These are phyloP conservation scores for Pyrochroa serraticornis DNA, from an alignment of 2,888 invertebrate species.

Conservation along the genomic window DNA sequence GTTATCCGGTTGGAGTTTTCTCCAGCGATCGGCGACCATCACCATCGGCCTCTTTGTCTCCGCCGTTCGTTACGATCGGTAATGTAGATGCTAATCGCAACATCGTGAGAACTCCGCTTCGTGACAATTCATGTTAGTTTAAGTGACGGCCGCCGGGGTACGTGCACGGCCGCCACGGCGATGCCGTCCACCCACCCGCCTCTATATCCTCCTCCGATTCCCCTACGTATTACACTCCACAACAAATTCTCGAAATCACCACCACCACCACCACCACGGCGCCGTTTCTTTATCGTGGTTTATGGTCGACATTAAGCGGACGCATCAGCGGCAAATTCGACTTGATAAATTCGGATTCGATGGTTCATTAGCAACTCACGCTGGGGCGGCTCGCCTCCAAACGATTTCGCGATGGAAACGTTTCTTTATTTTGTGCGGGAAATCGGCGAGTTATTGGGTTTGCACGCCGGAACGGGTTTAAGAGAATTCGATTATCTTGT, in stretches of 20 bases:
- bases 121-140: slow-evolving; percentile 50
- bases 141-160: slow-evolving; percentile 40
- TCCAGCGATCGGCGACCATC: background rate
- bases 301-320: slow-evolving; percentile 47
- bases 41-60: slow-evolving; percentile 35
- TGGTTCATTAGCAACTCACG: slow-evolving; percentile 48
- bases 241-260: no score
- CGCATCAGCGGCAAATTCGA: slow-evolving; percentile 45
- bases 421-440: no score
- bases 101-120: slow-evolving; percentile 51
- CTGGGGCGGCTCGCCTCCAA: slow-evolving; percentile 7
- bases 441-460: no score
- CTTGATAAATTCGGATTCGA: slow-evolving; percentile 49
- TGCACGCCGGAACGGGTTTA: no score
- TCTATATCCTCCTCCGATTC: background rate
- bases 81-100: slow-evolving; percentile 54
- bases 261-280: no score
- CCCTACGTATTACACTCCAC: no score
- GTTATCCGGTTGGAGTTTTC: no score
- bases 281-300: slow-evolving; percentile 48
- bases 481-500: no score
- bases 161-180: slow-evolving; percentile 28
- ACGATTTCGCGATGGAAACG: no score
- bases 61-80: slow-evolving; percentile 48
- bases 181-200: slow-evolving; percentile 16